A percentile compares a stretch with the other conserved stretches of the same genome.
phyloP scores from a whole-genome alignment of 2,888 invertebrate genomes.

The Tetragnatha montana region DNA sequence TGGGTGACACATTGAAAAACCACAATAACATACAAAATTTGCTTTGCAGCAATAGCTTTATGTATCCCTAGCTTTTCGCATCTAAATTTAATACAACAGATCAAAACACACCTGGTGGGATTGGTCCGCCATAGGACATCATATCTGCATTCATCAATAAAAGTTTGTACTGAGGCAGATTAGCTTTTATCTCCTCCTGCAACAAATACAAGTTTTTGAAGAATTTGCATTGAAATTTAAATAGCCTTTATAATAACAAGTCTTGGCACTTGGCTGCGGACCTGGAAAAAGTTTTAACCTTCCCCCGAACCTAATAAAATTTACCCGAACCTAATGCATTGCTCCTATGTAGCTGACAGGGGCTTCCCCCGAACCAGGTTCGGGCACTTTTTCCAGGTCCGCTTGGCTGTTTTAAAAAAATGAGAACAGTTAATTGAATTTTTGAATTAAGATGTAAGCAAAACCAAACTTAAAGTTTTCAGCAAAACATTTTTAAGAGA shows the following conservation, averaged over 20 bases:
- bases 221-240: neutral
- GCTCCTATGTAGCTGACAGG: too few relatives aligned
- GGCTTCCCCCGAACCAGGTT: too few relatives aligned
- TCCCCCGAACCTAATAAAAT: too few relatives aligned
- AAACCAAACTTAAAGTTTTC: neutral
- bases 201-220: neutral
- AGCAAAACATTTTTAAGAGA: neutral
- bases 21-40: too few relatives aligned
- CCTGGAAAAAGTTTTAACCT: too few relatives aligned
- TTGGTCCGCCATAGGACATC: slow-evolving; percentile 42
- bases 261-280: neutral
- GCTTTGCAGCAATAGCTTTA: too few relatives aligned
- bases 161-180: slow-evolving; percentile 64
- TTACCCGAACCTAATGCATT: too few relatives aligned
- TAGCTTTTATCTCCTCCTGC: slow-evolving; percentile 72
- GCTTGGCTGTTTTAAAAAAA: neutral
- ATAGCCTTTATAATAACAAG: neutral
- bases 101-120: slow-evolving; percentile 22
- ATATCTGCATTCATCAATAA: neutral
- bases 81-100: neutral
- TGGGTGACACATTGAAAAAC: too few relatives aligned
- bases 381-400: too few relatives aligned
- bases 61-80: too few relatives aligned
- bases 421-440: neutral
- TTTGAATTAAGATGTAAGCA: neutral